Evolutionary conservation across 2,797 vertebrate genomes (phyloP).

Genomic region (Smutsia temminckii): DNA sequence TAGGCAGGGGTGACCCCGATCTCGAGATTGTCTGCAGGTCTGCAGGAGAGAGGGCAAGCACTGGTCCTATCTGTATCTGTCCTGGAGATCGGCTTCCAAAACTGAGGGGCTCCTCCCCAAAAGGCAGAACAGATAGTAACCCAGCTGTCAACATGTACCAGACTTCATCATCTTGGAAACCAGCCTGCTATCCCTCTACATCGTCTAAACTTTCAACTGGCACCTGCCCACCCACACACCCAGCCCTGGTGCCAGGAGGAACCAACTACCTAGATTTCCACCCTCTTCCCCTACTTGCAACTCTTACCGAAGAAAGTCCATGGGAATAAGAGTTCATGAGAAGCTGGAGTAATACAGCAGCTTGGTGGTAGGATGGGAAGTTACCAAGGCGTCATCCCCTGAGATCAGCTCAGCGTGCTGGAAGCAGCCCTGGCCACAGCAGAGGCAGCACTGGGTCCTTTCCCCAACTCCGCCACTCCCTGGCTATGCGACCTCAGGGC

Average conservation of each 20-base stretch:
- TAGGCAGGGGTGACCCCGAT: neutral
- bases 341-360: neutral
- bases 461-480: neutral
- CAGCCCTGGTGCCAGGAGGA: neutral
- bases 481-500: neutral
- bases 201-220: neutral
- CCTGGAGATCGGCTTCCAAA: neutral
- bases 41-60: neutral
- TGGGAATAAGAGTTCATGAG: neutral
- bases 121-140: neutral
- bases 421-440: neutral
- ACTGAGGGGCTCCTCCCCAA: neutral
- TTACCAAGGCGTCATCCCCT: neutral
- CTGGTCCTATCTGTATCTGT: neutral
- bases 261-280: neutral
- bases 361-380: no score
- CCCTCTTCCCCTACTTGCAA: neutral
- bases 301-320: neutral
- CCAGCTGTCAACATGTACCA: neutral
- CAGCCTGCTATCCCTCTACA: fast-evolving
- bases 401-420: neutral
- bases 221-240: neutral
- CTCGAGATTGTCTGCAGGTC: neutral
- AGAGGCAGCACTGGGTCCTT: neutral
- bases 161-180: neutral